Evolutionary conservation across 2,113 vertebrate genomes (phyloP).

Genomic region (Eptatretus burgeri): DNA sequence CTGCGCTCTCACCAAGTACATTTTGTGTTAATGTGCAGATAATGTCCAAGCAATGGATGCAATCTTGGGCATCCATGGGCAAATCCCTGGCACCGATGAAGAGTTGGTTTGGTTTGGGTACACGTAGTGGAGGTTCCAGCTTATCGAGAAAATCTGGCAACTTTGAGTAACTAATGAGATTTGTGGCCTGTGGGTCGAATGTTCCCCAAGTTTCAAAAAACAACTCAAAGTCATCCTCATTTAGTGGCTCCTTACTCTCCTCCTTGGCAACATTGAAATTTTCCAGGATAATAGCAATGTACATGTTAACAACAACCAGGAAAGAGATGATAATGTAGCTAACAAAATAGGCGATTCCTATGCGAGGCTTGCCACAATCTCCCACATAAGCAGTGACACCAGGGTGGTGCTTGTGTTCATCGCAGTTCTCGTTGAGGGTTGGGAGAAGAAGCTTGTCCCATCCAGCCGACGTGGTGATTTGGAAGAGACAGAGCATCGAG

Average conservation of each 20-base stretch:
- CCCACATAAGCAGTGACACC: conserved; percentile 10
- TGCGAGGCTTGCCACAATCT: conserved; percentile 18
- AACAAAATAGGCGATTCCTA: conserved; percentile 28
- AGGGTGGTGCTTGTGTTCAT: conserved; percentile 12
- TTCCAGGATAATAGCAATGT: conserved; percentile 28
- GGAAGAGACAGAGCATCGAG: conserved; percentile 32
- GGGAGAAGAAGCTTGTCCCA: conserved; percentile 28
- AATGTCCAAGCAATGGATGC: conserved; percentile 28
- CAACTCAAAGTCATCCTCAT: conserved; percentile 27
- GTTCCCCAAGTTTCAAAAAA: conserved; percentile 32
- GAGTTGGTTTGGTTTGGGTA: conserved; percentile 24
- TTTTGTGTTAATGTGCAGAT: conserved; percentile 30
- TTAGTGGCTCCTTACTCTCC: conserved; percentile 23
- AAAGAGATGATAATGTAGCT: conserved; percentile 30
- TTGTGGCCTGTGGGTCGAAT: conserved; percentile 25
- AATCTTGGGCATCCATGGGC: conserved; percentile 24
- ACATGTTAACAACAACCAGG: conserved; percentile 33
- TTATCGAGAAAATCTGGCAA: conserved; percentile 26
- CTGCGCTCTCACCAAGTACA: conserved; percentile 25
- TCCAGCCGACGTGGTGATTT: conserved; percentile 28
- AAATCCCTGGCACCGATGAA: conserved; percentile 22
- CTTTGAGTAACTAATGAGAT: conserved; percentile 22
- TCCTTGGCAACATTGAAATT: conserved; percentile 29
- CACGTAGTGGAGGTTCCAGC: conserved; percentile 19
- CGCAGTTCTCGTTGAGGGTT: conserved; percentile 21